Evolutionary conservation across 2,888 invertebrate species (phyloP), one percentile per base, ranked within the genome.

Genomic region (Drosophila buzzatii): DNA sequence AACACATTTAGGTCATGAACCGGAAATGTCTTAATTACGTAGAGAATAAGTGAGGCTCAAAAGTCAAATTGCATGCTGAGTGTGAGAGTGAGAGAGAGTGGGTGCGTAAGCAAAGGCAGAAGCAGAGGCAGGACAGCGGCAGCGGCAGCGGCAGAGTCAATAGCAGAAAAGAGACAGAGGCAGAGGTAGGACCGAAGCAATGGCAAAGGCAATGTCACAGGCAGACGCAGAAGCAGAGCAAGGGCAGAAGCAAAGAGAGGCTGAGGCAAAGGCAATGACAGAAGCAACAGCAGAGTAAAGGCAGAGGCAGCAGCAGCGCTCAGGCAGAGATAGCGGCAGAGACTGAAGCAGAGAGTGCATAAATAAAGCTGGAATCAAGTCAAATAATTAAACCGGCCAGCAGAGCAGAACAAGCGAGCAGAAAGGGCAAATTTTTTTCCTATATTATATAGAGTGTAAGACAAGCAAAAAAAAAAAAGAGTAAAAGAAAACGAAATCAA

Each of bases 11-110:
- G 85, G 86, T 88, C 86, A 88, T 79, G 74, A 85, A 75, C 89
- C 79, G 85, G 85, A 85, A 85, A 83, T 74, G 86, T 81, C 81
- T 85, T 85, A 85, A 85, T 88, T 85, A 82, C 85, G 76, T 23
- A 42, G 52, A 65, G 71, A 81, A 81, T 79, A 81, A 79, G 81
- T 79, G 81, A 78, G 70, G 76, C 86, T 85, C 71, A 39, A 72
- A 84, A 81, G 77, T 75, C 85, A 72, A 83, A 86, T 86, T 83
- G 84, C 79, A 79, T 76, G 67, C 69, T 67, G 57, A 55, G 69
- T 49, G 47, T 49, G 57, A 53, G 33, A 37, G 53, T n/a, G 41
- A 10, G 3, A 55, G 12, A 20, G 45, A 42, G 35, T 8, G 45
- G 37, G 35, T 14, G 23, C 20, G 45, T 23, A 45, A 23, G 27